These are phyloP conservation scores for Crotalus adamanteus DNA, from an alignment of 2,797 vertebrate genomes.

Conservation along the genomic window DNA sequence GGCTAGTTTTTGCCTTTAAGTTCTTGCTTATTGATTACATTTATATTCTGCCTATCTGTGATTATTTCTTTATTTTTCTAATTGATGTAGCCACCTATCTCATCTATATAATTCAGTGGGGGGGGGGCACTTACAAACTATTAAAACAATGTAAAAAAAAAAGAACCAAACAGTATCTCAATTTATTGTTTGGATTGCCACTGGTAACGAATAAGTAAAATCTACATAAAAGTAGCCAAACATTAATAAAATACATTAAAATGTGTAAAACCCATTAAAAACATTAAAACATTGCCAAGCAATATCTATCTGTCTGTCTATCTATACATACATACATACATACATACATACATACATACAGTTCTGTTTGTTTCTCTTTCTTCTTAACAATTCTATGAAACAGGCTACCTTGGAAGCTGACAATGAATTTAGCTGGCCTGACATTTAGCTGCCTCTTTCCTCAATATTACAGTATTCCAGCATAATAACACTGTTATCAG, in stretches of 20 bases:
- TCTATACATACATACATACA: too few species aligned
- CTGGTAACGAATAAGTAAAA: background rate
- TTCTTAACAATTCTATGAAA: background rate
- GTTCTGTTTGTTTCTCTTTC: background rate
- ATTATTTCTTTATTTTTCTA: background rate
- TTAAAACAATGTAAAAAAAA: background rate
- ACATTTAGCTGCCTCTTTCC: background rate
- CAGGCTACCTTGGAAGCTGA: background rate
- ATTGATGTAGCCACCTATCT: background rate
- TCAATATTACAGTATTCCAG: background rate
- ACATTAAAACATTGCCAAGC: background rate
- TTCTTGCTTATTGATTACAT: background rate
- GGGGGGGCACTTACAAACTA: background rate
- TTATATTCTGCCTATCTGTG: background rate
- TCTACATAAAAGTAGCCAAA: background rate
- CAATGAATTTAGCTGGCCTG: background rate
- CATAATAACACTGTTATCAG: background rate
- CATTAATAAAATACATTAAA: background rate
- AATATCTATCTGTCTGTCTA: background rate
- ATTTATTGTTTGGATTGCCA: background rate
- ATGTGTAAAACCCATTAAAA: background rate
- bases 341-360: too few species aligned
- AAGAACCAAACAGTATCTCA: background rate
- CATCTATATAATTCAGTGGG: background rate
- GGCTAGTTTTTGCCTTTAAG: background rate